Percentiles rank a stretch among this genome's conserved stretches.
These are phyloP conservation scores for Lucifuga dentata DNA, from an alignment of 2,113 vertebrate species.

Conservation along the genomic window DNA sequence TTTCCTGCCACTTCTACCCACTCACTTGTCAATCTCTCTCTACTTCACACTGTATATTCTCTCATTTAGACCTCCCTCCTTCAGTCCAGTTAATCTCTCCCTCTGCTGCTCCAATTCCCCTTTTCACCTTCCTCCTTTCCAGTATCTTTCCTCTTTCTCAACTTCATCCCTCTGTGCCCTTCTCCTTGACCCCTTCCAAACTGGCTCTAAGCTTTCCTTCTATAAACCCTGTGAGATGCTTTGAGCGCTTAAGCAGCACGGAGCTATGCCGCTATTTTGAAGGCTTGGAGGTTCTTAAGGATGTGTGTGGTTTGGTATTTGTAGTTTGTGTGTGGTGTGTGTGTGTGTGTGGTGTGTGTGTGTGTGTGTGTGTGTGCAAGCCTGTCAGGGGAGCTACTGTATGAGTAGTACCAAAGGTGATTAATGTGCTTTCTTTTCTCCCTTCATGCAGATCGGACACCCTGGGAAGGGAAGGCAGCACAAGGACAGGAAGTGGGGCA, in stretches of 20 bases:
- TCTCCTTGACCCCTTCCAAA: conserved; percentile 44
- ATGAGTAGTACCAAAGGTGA: conserved; percentile 36
- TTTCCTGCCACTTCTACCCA: conserved; percentile 65
- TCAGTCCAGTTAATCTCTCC: conserved; percentile 47
- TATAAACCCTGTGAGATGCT: conserved; percentile 38
- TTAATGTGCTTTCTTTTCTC: conserved; percentile 53
- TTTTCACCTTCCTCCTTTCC: conserved; percentile 41
- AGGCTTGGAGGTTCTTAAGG: conserved; percentile 12
- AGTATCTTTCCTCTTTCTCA: conserved; percentile 30
- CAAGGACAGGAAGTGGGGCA: conserved; percentile 54
- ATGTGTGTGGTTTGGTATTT: conserved; percentile 28
- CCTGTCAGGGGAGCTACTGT: conserved; percentile 32
- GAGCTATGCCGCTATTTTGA: conserved; percentile 30
- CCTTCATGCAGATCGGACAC: conserved; percentile 51
- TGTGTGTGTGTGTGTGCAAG: conserved; percentile 30
- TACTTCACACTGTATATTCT: conserved; percentile 47
- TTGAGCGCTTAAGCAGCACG: conserved; percentile 38
- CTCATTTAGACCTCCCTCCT: conserved; percentile 47
- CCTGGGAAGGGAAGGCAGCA: conserved; percentile 21
- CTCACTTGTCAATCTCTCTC: conserved; percentile 66
- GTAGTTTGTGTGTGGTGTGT: too few relatives aligned
- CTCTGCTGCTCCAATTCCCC: conserved; percentile 36
- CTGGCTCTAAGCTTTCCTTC: conserved; percentile 38
- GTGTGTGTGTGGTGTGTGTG: conserved; percentile 19
- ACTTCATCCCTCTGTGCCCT: conserved; percentile 31